Conservation (phyloP, 2,888 invertebrate species). For the Priocnemis perturbator region DNA sequence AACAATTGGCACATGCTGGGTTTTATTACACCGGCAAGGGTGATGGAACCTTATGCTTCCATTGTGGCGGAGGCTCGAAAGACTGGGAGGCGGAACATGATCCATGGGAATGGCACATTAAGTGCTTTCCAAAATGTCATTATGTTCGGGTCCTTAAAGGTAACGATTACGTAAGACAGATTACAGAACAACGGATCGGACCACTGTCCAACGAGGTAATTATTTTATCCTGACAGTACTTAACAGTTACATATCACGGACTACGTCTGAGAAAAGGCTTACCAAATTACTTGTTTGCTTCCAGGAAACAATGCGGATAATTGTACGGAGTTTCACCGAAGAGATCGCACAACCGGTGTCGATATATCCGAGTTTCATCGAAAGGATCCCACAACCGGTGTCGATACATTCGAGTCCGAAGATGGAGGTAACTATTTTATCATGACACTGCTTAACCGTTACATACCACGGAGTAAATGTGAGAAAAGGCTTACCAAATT, state of each 20-base stretch:
- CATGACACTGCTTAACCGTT: not conserved
- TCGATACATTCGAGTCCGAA: no score
- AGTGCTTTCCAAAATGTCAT: slow-evolving; percentile 93
- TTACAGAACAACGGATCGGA: slow-evolving; percentile 76
- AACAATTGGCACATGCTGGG: slow-evolving; percentile 90
- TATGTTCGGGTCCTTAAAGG: slow-evolving; percentile 90
- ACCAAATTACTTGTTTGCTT: slow-evolving; percentile 34
- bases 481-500: not conserved
- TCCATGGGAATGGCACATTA: slow-evolving; percentile 96
- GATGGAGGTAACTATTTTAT: slow-evolving; percentile 64
- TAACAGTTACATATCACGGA: no score
- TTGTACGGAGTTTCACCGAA: slow-evolving; percentile 68
- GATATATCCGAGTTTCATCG: no score
- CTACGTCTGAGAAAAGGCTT: not conserved
- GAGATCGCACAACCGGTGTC: slow-evolving; percentile 59
- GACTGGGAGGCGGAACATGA: slow-evolving; percentile 95
- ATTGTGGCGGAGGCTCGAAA: slow-evolving; percentile 94
- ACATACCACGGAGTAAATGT: not conserved
- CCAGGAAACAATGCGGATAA: slow-evolving; percentile 69
- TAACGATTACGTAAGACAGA: slow-evolving; percentile 83
- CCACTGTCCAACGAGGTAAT: slow-evolving; percentile 73
- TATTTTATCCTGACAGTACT: slow-evolving; percentile 8
- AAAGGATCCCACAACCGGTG: no score
- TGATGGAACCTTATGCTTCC: slow-evolving; percentile 94
- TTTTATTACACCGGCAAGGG: slow-evolving; percentile 93